Base-by-base conservation (phyloP, 1,140 invertebrate genomes). In the Drosophila pseudoananassae region DNA sequence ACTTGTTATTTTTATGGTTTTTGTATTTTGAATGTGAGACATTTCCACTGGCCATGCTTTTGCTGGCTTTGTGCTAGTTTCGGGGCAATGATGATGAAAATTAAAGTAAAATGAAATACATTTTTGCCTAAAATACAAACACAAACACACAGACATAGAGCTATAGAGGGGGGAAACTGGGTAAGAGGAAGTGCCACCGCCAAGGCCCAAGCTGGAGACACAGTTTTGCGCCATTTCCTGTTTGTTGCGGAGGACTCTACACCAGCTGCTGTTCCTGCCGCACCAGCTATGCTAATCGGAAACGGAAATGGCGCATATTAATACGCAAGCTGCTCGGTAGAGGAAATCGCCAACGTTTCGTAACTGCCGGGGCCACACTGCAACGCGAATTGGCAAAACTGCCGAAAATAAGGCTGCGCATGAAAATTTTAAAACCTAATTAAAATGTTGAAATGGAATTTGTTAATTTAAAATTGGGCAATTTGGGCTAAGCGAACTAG, bases 371-470 rank as follows among this genome's bases (percentile, higher is more conserved):
- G 33, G 33, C 33, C 10, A 36, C 43, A 71, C 71, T 78, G 76
- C 70, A 73, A 60, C 25, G 51, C 31, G 23, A 50, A 50, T 50
- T 57, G 57, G 29, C 14, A 1, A 14, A 40, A 14, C 14, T 40
- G 38, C 40, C 40, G 25, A 64, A 73, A 70, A 70, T 69, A 69
- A 71, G 74, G 74, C 58, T 56, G 74, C 73, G 60, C 83, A 87
- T 87, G 75, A 87, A 87, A 87, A 83, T 87, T 87, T 87, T 88
- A 87, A 85, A 88, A 88, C 83, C 83, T 87, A 87, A 87, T 87
- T 87, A 87, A 87, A 87, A 88, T 83, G 83, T 87, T 87, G 83
- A 87, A 87, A 87, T 88, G 83, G 83, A 87, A 87, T 87, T 87
- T 87, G 83, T 87, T 87, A 87, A 87, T 87, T 87, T 87, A 87